phyloP scores from a whole-genome alignment of 2,797 vertebrate genomes.

The Enteromius unitaeniatus region DNA sequence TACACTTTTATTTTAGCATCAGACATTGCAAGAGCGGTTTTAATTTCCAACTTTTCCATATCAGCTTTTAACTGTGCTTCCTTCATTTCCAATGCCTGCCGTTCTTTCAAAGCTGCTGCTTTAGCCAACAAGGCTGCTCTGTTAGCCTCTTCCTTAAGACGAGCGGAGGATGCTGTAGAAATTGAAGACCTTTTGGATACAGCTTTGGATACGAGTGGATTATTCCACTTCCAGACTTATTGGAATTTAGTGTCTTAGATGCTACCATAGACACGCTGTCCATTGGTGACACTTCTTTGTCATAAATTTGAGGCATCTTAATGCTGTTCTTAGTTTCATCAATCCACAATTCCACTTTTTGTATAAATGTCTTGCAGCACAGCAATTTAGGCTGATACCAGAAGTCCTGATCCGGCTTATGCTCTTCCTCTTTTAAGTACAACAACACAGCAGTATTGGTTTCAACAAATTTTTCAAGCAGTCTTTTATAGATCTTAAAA shows the following conservation, averaged over 20 bases:
- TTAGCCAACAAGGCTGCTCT: conserved; percentile 28
- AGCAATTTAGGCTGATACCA: conserved; percentile 31
- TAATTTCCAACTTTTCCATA: conserved; percentile 15
- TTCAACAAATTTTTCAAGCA: conserved; percentile 10
- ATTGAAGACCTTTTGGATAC: conserved; percentile 6
- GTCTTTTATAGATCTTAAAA: neutral
- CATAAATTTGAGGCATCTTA: neutral
- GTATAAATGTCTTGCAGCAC: conserved; percentile 12
- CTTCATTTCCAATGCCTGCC: conserved; percentile 31
- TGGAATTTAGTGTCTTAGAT: neutral
- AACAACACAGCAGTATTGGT: neutral
- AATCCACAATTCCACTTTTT: conserved; percentile 24
- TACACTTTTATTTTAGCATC: conserved; percentile 35
- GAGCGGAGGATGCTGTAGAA: neutral
- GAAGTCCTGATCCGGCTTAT: conserved; percentile 19
- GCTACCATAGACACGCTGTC: conserved; percentile 35
- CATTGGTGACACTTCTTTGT: conserved; percentile 12
- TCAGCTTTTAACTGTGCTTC: conserved; percentile 32
- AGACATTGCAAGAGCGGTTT: neutral
- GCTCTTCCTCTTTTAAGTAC: conserved; percentile 29
- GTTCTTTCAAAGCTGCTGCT: conserved; percentile 21
- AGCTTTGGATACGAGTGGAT: no score
- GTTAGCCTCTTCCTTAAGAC: conserved; percentile 35
- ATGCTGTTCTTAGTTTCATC: neutral
- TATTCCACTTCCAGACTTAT: neutral